phyloP scores from a whole-genome alignment of 2,113 vertebrate genomes.

The Carlito syrichta region DNA sequence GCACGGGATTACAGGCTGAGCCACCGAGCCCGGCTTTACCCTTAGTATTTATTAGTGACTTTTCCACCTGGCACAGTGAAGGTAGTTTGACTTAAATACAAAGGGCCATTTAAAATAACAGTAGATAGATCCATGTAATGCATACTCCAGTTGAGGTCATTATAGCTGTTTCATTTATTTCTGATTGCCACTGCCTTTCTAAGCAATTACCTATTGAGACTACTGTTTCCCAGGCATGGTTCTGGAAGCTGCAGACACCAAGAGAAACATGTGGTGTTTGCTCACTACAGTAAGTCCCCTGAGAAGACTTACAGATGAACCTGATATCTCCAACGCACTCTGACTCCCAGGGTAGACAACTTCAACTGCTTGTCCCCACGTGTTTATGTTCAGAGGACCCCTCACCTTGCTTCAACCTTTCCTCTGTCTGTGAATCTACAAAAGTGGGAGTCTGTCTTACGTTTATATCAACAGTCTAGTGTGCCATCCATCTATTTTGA shows the following conservation, averaged over 20 bases:
- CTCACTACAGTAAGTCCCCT: not conserved
- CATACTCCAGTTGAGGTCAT: not conserved
- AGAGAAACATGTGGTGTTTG: not conserved
- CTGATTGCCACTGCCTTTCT: not conserved
- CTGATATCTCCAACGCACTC: not conserved
- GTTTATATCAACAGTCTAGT: not conserved
- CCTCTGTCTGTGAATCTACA: not conserved
- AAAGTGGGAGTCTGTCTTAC: not conserved
- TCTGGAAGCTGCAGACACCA: not conserved
- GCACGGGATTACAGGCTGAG: too few relatives aligned
- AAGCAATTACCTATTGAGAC: not conserved
- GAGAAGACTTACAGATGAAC: not conserved
- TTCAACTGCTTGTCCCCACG: not conserved
- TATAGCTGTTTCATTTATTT: not conserved
- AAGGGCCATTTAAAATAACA: not conserved
- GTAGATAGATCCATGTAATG: not conserved
- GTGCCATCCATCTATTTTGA: not conserved
- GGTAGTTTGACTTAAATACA: not conserved
- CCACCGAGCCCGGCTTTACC: too few relatives aligned
- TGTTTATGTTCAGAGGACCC: not conserved
- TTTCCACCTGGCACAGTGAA: not conserved
- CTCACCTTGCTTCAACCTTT: not conserved
- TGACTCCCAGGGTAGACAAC: not conserved
- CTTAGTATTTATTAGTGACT: conserved; percentile 7
- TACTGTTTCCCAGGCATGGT: not conserved